Evolutionary conservation across 1,140 invertebrate species (phyloP), one percentile per base, ranked within the genome.

Genomic region (Drosophila ficusphila): DNA sequence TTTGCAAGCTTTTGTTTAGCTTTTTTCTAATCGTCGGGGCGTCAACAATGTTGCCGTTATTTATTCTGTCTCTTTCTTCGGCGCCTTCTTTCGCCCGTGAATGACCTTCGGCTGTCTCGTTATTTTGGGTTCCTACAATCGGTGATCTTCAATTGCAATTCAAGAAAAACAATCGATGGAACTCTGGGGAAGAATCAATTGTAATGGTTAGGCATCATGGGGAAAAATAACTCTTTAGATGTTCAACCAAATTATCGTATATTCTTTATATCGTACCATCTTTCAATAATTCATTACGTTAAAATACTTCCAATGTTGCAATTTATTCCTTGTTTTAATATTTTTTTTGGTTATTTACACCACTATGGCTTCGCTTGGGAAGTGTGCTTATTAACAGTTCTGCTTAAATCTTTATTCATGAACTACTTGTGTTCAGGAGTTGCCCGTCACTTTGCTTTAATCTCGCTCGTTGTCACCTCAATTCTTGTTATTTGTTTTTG

Each of bases 371-470:
- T 39, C 7, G 9, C 19, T 12, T 36, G 23, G 11, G 1, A n/a
- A n/a, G 11, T 14, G 6, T 6, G 12, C 11, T 27, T 14, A 23
- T 33, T 16, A 12, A 29, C 27, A 58, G 31, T 47, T 61, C 33
- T 34, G 46, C 58, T 60, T 36, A 65, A 65, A 29, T 65, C 31
- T 47, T 61, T 61, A 60, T 60, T 64, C 38, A 38, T 60, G 39
- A 60, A 25, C 16, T 44, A 36, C 60, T 44, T 46, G 53, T 21
- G 29, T 29, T 57, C 14, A 27, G 51, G 7, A 33, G 31, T 36
- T 44, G 42, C 52, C 69, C 54, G 76, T 72, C 76, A 79, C 56
- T 79, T 62, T 49, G 44, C 41, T 62, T 79, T 79, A 78, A 57
- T 46, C 60, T 71, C 67, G 71, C 41, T 51, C 58, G 52, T 60